Conservation (phyloP, 2,797 vertebrate genomes). For the Crypturellus tataupa region DNA sequence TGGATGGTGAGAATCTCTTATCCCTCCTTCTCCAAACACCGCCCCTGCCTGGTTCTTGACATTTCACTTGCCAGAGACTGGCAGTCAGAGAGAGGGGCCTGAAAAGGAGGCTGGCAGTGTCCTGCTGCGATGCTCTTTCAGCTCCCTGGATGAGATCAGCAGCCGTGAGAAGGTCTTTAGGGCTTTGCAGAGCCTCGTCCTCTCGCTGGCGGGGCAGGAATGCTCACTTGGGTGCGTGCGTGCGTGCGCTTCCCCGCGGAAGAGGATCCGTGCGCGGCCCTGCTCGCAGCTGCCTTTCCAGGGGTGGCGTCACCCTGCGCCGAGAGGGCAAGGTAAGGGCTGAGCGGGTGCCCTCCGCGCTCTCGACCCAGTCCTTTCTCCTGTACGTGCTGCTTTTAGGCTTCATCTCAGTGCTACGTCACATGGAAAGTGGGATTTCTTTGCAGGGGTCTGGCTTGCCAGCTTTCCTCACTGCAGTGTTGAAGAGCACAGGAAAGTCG, state of each 20-base stretch:
- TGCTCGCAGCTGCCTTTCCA: not conserved
- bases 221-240: conserved; percentile 52
- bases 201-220: conserved; percentile 48
- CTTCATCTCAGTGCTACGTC: not conserved
- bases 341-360: not conserved
- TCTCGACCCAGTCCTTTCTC: not conserved
- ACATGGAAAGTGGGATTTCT: not conserved
- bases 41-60: conserved; percentile 77
- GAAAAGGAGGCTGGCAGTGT: conserved; percentile 77
- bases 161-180: conserved; percentile 67
- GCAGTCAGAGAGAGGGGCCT: conserved; percentile 61
- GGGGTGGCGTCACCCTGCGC: not conserved
- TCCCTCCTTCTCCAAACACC: conserved; percentile 75
- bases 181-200: conserved; percentile 55
- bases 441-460: not conserved
- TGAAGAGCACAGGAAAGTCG: not conserved
- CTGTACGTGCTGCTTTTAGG: not conserved
- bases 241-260: not conserved
- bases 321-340: conserved; percentile 60
- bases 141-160: conserved; percentile 67
- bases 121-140: conserved; percentile 77
- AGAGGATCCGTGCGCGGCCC: not conserved
- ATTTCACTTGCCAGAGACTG: conserved; percentile 76
- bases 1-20: conserved; percentile 82
- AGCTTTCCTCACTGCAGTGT: not conserved